Base-by-base conservation (phyloP, 2,797 vertebrate genomes). In the Sebastes hubbsi region DNA sequence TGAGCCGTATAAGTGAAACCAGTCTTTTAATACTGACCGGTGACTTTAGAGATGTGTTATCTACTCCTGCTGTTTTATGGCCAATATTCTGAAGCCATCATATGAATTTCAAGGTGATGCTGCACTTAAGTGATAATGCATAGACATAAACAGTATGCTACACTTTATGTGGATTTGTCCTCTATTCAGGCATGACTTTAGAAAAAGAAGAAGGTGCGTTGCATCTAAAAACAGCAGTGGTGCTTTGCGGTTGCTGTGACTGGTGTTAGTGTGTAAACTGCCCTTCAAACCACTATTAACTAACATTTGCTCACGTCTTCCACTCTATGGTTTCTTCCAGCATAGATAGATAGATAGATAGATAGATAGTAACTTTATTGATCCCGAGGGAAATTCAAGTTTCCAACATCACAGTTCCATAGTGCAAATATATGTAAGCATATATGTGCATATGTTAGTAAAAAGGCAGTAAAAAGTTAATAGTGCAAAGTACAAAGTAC, bases 241-340 rank as follows among this genome's bases (percentile, higher is more conserved):
- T 54, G 14, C 38, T 69, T 46, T 82, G 24, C 63, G 75, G 32
- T 36, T 75, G 59, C 22, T 83, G 70, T 70, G 49, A 14, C 67
- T 65, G 66, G 49, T 20, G 7, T n/a, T 20, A 16, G 14, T 75
- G 72, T 77, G 55, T 4, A 74, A 80, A 75, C 58, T 32, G 65
- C 18, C 32, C 12, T 52, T 65, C 11, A 38, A 38, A 38, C 36
- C 36, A 38, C 36, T 38, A 38, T 38, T 38, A 38, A 38, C 38
- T 72, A 58, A 34, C 64, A 59, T 77, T 22, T 61, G 30, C 32
- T 61, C 54, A 56, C 42, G 24, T 71, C 61, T n/a, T 24, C 42
- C 64, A 1, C 42, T 36, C 71, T 25, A 1, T 49, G 63, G 20
- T 55, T 77, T 32, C 36, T 9, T 58, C 29, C 70, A n/a, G 49